Percentiles rank a stretch among this genome's conserved stretches.
Evolutionary conservation across 2,797 vertebrate species (phyloP).

Genomic region (Hippopotamyrus pictus): DNA sequence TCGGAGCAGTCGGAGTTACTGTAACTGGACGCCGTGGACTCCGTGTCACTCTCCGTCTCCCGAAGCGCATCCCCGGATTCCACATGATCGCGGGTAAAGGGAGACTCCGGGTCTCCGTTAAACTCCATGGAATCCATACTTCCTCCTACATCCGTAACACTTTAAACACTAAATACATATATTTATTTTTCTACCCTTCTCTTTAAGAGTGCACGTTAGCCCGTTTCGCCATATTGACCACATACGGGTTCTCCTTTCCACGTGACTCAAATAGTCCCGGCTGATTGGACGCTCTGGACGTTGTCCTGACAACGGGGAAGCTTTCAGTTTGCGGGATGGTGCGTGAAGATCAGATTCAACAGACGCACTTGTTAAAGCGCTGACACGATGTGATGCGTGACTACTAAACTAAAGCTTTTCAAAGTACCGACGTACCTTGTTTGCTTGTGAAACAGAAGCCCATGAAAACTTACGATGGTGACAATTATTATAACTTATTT

Average conservation of each 20-base stretch:
- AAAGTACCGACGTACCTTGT: neutral
- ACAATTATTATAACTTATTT: neutral
- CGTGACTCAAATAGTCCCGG: constrained; percentile 30
- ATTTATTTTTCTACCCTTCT: neutral
- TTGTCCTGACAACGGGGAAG: constrained; percentile 60
- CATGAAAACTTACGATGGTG: neutral
- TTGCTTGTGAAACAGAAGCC: neutral
- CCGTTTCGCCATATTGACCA: constrained; percentile 51
- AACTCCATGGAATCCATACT: constrained; percentile 37
- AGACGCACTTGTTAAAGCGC: neutral
- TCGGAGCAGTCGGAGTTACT: constrained; percentile 52
- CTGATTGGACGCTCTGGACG: constrained; percentile 48
- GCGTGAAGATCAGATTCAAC: neutral
- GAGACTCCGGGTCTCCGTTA: neutral
- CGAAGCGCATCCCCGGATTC: constrained; percentile 10
- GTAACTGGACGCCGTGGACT: constrained; percentile 48
- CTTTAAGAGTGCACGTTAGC: neutral
- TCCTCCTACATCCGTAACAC: neutral
- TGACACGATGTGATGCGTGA: neutral
- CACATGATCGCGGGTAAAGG: neutral
- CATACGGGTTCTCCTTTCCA: constrained; percentile 34
- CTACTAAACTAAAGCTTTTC: neutral
- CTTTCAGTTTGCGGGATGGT: constrained; percentile 31
- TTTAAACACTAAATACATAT: neutral
- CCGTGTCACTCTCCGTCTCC: constrained; percentile 31